Conservation (phyloP, 2,797 vertebrate genomes). For the Anomalospiza imberbis region DNA sequence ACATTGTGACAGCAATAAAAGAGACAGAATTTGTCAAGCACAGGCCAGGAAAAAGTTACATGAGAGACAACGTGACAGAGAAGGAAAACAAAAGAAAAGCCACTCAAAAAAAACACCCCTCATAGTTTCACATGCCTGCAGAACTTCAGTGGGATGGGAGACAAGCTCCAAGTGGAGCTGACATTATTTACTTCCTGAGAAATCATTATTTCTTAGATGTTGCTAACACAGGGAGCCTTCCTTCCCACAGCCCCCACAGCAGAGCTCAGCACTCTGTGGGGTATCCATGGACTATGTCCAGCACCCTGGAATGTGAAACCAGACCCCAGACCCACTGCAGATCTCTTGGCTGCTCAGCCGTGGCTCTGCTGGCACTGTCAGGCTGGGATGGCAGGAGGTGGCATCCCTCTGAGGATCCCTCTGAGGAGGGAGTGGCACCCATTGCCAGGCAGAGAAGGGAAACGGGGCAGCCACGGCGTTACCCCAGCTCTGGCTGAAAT, state of each 20-base stretch:
- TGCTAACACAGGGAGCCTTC: neutral
- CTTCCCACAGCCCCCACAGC: neutral
- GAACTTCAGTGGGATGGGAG: neutral
- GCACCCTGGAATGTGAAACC: neutral
- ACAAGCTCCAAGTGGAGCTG: neutral
- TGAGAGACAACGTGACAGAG: rapidly evolving
- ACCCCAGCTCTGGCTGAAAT: neutral
- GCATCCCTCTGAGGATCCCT: neutral
- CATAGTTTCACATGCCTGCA: neutral
- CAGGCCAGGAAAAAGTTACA: neutral
- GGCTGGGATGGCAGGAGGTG: neutral
- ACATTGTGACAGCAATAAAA: neutral
- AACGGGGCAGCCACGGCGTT: rapidly evolving
- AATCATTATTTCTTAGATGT: neutral
- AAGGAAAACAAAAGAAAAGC: neutral
- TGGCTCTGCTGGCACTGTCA: neutral
- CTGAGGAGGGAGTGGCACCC: neutral
- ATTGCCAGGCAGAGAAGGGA: neutral
- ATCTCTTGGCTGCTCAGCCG: neutral
- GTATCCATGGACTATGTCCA: rapidly evolving
- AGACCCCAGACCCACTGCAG: neutral
- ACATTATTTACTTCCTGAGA: neutral
- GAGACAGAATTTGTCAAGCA: neutral
- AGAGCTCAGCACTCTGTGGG: neutral
- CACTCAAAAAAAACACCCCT: neutral